A percentile compares a stretch with the other conserved stretches of the same genome.
Evolutionary conservation across 2,797 vertebrate genomes (phyloP).

Genomic region (Florisuga fusca): DNA sequence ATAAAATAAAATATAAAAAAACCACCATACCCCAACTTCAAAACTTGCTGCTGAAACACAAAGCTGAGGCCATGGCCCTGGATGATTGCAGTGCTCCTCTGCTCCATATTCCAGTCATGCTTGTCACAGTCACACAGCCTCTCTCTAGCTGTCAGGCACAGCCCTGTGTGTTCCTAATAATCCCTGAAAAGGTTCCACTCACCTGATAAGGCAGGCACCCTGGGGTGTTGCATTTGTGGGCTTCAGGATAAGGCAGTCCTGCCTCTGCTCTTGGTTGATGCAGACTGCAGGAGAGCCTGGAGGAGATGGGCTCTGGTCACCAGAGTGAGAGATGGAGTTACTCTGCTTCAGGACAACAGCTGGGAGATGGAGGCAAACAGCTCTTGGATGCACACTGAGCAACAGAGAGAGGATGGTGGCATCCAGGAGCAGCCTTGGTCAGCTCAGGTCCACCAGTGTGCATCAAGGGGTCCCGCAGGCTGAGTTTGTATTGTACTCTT

Average conservation of each 20-base stretch:
- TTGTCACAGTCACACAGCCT: slow-evolving; percentile 15
- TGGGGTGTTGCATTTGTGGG: neutral
- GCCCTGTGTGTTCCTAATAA: slow-evolving; percentile 48
- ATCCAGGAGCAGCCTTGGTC: neutral
- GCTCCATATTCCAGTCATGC: slow-evolving; percentile 61
- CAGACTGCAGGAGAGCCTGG: neutral
- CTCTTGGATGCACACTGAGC: neutral
- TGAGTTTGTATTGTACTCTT: neutral
- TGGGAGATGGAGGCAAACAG: neutral
- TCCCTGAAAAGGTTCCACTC: neutral
- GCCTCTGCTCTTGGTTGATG: neutral
- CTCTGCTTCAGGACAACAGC: neutral
- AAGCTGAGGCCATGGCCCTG: neutral
- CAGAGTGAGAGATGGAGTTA: neutral
- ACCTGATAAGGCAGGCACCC: neutral
- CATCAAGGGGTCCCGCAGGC: neutral
- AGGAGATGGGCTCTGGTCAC: neutral
- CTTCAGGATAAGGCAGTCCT: neutral
- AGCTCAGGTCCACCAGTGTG: neutral
- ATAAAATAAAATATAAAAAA: neutral
- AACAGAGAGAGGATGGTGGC: neutral
- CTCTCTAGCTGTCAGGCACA: slow-evolving; percentile 18
- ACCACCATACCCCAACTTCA: neutral
- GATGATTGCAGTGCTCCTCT: neutral
- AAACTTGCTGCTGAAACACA: neutral